Conservation (phyloP, 1,140 invertebrate species). For the Mylabris phalerata region DNA sequence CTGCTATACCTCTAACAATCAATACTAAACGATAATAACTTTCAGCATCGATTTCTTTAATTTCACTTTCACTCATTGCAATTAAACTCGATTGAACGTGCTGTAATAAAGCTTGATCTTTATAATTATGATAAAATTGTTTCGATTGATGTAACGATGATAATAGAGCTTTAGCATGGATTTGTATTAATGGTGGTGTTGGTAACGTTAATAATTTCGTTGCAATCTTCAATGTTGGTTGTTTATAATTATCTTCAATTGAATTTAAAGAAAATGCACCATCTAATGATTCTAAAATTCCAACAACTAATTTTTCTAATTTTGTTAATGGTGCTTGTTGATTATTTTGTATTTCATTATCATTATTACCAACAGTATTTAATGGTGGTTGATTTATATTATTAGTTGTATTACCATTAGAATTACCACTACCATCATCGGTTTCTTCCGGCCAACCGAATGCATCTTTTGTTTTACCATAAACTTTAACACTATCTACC, state of each 20-base stretch:
- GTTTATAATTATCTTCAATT: slow-evolving; percentile 44
- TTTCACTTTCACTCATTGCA: slow-evolving; percentile 52
- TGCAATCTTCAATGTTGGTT: slow-evolving; percentile 63
- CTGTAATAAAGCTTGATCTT: slow-evolving; percentile 76
- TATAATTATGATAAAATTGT: slow-evolving; percentile 75
- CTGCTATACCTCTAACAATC: slow-evolving; percentile 77
- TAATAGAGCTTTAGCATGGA: slow-evolving; percentile 70
- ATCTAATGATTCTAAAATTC: slow-evolving; percentile 70
- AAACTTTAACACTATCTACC: slow-evolving; percentile 90
- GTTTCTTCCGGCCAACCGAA: slow-evolving; percentile 96
- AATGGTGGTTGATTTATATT: slow-evolving; percentile 29
- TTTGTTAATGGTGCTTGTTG: slow-evolving; percentile 5
- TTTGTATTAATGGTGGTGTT: slow-evolving; percentile 70
- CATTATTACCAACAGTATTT: background rate
- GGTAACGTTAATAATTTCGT: slow-evolving; percentile 76
- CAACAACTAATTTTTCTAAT: slow-evolving; percentile 53
- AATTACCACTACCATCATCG: slow-evolving; percentile 57
- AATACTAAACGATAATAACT: slow-evolving; percentile 82
- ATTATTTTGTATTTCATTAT: background rate
- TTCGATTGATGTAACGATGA: slow-evolving; percentile 69
- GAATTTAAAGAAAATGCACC: slow-evolving; percentile 51
- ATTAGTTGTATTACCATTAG: background rate
- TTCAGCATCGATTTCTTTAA: slow-evolving; percentile 76
- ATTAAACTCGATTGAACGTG: slow-evolving; percentile 68
- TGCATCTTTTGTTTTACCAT: slow-evolving; percentile 91